phyloP scores from a whole-genome alignment of 2,113 vertebrate genomes.

The Hippolais icterina region DNA sequence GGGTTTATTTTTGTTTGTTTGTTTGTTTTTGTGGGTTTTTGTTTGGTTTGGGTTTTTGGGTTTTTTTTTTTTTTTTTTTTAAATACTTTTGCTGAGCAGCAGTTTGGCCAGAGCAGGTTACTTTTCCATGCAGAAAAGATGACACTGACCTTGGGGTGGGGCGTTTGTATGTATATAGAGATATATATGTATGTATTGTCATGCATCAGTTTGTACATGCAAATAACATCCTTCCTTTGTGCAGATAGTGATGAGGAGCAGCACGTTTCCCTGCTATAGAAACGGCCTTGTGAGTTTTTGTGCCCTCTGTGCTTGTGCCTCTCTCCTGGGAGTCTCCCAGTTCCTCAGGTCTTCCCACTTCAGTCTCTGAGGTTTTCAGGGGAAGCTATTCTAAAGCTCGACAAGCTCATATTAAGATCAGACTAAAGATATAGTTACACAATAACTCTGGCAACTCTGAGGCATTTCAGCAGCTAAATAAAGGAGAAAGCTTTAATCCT shows the following conservation, averaged over 20 bases:
- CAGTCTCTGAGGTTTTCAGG: neutral
- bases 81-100: neutral
- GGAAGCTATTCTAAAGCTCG: neutral
- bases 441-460: neutral
- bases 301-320: neutral
- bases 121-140: neutral
- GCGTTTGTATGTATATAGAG: accelerated
- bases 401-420: neutral
- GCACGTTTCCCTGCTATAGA: neutral
- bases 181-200: neutral
- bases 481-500: conserved; percentile 41
- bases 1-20: no score
- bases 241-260: neutral
- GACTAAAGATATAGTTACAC: neutral
- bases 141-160: neutral
- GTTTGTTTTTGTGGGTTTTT: no score
- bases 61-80: neutral
- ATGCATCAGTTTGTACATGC: neutral
- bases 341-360: neutral
- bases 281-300: neutral
- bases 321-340: neutral
- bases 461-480: conserved; percentile 2
- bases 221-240: neutral
- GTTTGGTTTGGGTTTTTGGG: no score
- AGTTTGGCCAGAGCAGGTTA: neutral